These are phyloP conservation scores for Cotesia glomerata DNA, from an alignment of 1,140 invertebrate genomes.

Conservation along the genomic window DNA sequence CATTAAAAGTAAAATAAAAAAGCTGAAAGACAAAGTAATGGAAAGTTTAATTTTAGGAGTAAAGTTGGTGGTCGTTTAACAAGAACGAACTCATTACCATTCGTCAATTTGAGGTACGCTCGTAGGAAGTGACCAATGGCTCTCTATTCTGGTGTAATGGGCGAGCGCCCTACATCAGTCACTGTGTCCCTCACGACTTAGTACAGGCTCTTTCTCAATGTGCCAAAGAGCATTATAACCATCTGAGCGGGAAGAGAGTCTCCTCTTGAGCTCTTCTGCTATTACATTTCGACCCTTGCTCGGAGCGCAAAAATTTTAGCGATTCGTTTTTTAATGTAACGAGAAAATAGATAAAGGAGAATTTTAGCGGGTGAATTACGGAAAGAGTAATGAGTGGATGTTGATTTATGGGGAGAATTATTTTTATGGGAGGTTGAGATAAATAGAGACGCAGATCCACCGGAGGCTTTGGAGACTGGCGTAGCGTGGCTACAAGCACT, in stretches of 20 bases:
- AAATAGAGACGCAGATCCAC: conserved; percentile 15
- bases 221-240: conserved; percentile 16
- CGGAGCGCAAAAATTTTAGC: neutral
- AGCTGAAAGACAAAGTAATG: neutral
- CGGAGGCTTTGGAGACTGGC: neutral
- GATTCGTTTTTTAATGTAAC: neutral
- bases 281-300: neutral
- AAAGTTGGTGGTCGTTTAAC: conserved; percentile 58
- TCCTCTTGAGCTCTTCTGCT: neutral
- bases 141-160: conserved; percentile 61
- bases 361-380: too few relatives aligned
- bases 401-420: conserved; percentile 4
- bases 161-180: conserved; percentile 60
- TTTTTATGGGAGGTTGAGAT: conserved; percentile 24
- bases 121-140: conserved; percentile 62
- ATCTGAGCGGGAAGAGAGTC: neutral
- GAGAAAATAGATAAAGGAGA: too few relatives aligned
- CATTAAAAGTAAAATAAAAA: conserved; percentile 7
- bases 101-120: conserved; percentile 64
- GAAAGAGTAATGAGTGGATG: too few relatives aligned
- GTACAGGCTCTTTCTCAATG: conserved; percentile 9
- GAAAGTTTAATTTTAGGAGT: conserved; percentile 48
- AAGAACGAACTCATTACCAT: conserved; percentile 63
- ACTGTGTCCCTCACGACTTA: conserved; percentile 38
- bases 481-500: neutral